Base-by-base conservation (phyloP, 2,888 invertebrate species). In the Sussaba pulchella region DNA sequence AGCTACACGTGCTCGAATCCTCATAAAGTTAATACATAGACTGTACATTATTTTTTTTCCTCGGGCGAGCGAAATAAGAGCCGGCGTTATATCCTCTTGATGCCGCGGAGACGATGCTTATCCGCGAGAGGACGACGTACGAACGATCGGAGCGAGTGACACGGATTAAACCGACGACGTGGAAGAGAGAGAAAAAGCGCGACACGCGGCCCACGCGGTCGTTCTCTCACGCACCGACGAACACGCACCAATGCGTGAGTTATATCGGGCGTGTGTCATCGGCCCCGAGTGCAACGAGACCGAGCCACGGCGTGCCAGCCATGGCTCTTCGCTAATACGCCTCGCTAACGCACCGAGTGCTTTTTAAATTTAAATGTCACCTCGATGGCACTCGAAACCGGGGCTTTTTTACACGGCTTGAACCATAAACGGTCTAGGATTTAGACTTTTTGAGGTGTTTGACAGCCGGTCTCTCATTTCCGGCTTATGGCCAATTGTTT, bases 231-330 rank as follows among this genome's bases (percentile, higher is more conserved):
- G 81, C 73, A 75, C 81, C 52, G 75, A 82, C 80, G 70, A 82
- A 64, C 81, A 77, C 76, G 86, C 86, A 72, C 80, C 50, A 81
- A 52, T 81, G 67, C 83, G 83, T 82, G 86, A 79, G 83, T 88
- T 88, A 89, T 89, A 89, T 89, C 86, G 87, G 87, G 88, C 88
- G 84, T 89, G 87, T 89, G 90, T 89, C 89, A 89, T 89, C 89
- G 90, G n/a, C 87, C 88, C 89, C 82, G 79, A 82, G 64, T 82
- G 71, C 66, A 69, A 47, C 41, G 31, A 31, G 43, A 66, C 12
- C 26, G 63, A 43, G 12, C 36, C n/a, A n/a, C n/a, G 50, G 21
- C 57, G 26, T 36, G 31, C 14, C n/a, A 21, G 39, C 39, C 54
- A n/a, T 36, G 54, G 57, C 31, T 31, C 31, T 75, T 85, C 86